Evolutionary conservation across 2,113 vertebrate species (phyloP), one percentile per base, ranked within the genome.

Genomic region (Rana temporaria): DNA sequence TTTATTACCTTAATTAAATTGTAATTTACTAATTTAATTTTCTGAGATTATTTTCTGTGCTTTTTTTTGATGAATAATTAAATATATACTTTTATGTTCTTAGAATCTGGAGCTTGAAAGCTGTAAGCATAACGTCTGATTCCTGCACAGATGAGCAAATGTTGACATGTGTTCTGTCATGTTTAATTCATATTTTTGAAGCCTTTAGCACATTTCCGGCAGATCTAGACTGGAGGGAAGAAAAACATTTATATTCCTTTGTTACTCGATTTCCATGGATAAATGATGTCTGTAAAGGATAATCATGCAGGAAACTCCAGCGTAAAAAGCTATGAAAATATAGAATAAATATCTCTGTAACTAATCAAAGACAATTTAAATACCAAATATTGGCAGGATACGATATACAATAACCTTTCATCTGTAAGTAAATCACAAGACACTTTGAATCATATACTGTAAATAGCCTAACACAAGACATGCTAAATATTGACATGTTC

Each of bases 171-270:
- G 38, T 14, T 70, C 53, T 53, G 68, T 26, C 48, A 70, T 70
- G 68, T 52, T 70, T 70, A 70, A 53, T 70, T 70, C 42, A 70
- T 70, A 32, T 70, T 70, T 53, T 20, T 9, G 24, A 70, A 70
- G 68, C 68, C 24, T 42, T 70, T 70, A 53, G n/a, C 68, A 53
- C 42, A 53, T 70, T 70, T 70, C 42, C 53, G 53, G 68, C 48
- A 24, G 68, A 53, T 53, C 24, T 70, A 16, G 15, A 2, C 24
- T 70, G 42, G 16, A 17, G 48, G 24, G 42, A 70, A 16, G 52
- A 70, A 53, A 70, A 52, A 34, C 14, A 70, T 70, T 70, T 70
- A 24, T 70, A 69, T 52, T 26, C 14, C 5, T 70, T 70, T 70
- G 42, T 53, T 70, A 26, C 68, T 53, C 12, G 11, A 22, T 69